Evolutionary conservation across 2,113 vertebrate species (phyloP).

Genomic region (Riparia riparia): DNA sequence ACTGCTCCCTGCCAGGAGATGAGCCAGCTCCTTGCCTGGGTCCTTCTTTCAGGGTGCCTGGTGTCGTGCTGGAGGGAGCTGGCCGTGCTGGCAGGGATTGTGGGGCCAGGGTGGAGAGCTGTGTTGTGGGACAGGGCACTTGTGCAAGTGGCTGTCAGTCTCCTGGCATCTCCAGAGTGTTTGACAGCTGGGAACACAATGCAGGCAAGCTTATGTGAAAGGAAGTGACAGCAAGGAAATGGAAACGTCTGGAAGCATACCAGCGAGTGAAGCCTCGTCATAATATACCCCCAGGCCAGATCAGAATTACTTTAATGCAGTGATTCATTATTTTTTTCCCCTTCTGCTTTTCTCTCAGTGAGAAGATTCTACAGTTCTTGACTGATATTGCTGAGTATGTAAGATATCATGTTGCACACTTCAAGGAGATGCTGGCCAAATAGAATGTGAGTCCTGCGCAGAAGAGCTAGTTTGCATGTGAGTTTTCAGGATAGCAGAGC

Average conservation of each 20-base stretch:
- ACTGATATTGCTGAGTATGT: neutral
- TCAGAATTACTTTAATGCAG: constrained; percentile 51
- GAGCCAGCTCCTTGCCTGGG: neutral
- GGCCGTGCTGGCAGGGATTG: neutral
- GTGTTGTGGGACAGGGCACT: neutral
- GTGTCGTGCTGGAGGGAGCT: fast-evolving
- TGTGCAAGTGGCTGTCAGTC: neutral
- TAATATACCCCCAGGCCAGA: constrained; percentile 41
- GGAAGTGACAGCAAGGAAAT: constrained; percentile 65
- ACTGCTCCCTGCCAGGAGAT: neutral
- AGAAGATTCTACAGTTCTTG: neutral
- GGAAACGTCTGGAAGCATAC: constrained; percentile 53
- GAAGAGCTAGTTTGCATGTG: neutral
- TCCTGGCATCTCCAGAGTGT: neutral
- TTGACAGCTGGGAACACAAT: constrained; percentile 46
- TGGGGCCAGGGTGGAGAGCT: neutral
- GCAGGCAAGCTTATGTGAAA: neutral
- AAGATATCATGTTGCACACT: neutral
- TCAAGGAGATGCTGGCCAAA: neutral
- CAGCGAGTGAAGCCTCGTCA: constrained; percentile 22
- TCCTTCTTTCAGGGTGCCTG: neutral
- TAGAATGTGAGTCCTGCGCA: neutral
- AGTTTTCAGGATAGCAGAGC: neutral
- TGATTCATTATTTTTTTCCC: neutral
- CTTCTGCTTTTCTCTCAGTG: neutral